Conservation (phyloP, 2,888 invertebrate genomes). For the Rhorus exstirpatorius region DNA sequence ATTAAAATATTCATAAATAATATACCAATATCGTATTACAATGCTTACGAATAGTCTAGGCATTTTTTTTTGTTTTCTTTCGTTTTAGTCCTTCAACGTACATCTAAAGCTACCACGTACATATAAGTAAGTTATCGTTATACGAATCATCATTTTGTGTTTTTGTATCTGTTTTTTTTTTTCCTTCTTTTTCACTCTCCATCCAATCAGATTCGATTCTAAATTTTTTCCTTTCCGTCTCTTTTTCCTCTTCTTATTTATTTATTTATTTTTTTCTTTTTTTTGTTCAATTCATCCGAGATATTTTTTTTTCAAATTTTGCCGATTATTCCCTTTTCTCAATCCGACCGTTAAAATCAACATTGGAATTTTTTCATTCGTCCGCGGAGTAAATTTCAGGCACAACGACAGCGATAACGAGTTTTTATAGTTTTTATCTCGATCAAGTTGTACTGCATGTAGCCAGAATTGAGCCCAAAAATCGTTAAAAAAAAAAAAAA, state of each 20-base stretch:
- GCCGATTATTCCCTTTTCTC: too few relatives aligned
- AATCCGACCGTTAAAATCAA: too few relatives aligned
- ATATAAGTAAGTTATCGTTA: constrained; percentile 81
- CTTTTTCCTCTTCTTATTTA: background rate
- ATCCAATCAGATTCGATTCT: background rate
- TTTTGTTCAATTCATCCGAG: background rate
- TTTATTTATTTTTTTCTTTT: too few relatives aligned
- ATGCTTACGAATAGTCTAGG: constrained; percentile 81
- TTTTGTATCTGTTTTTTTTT: constrained; percentile 36
- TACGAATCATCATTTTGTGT: constrained; percentile 69
- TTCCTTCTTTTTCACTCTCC: constrained; percentile 13
- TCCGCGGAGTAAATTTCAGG: constrained; percentile 22
- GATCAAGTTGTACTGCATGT: constrained; percentile 18
- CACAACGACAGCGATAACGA: constrained; percentile 36
- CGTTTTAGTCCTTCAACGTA: constrained; percentile 82
- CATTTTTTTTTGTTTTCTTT: constrained; percentile 76
- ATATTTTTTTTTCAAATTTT: too few relatives aligned
- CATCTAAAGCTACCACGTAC: constrained; percentile 82
- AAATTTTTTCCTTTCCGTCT: too few relatives aligned
- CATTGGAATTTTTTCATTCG: too few relatives aligned
- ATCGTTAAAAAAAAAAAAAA: too few relatives aligned
- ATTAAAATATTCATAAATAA: constrained; percentile 85
- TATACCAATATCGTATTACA: constrained; percentile 81
- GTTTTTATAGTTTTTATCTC: constrained; percentile 9
- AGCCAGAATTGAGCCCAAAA: constrained; percentile 10